phyloP scores from a whole-genome alignment of 2,888 invertebrate genomes.

The Syrphus vitripennis region DNA sequence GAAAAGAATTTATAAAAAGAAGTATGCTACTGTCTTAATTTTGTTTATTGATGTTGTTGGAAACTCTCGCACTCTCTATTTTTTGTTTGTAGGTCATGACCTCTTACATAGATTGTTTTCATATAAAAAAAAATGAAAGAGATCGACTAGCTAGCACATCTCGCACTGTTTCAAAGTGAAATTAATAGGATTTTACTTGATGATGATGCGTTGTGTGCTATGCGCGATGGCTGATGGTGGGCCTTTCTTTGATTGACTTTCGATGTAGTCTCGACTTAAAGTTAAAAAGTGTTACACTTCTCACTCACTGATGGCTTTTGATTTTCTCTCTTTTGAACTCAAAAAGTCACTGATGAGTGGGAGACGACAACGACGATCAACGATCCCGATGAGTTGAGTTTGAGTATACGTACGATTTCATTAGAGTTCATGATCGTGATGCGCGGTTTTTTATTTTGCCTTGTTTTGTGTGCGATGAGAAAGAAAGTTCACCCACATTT shows the following conservation, averaged over 20 bases:
- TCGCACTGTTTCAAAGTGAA: slow-evolving; percentile 56
- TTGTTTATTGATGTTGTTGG: slow-evolving; percentile 4
- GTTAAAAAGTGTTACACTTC: slow-evolving; percentile 67
- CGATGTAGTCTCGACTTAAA: slow-evolving; percentile 38
- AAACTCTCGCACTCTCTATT: slow-evolving; percentile 62
- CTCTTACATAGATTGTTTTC: slow-evolving; percentile 74
- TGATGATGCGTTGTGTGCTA: not conserved
- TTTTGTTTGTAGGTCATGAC: slow-evolving; percentile 80
- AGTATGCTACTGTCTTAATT: slow-evolving; percentile 51
- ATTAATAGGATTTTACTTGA: slow-evolving; percentile 57
- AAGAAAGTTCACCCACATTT: slow-evolving; percentile 79
- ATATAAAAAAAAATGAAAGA: slow-evolving; percentile 24
- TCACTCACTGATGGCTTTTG: slow-evolving; percentile 30
- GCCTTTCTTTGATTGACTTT: slow-evolving; percentile 65
- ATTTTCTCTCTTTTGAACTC: slow-evolving; percentile 58
- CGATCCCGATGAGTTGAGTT: slow-evolving; percentile 5
- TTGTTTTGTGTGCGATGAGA: slow-evolving; percentile 71
- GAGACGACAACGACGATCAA: slow-evolving; percentile 33
- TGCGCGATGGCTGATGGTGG: not conserved
- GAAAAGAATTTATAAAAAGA: slow-evolving; percentile 30
- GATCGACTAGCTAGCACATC: slow-evolving; percentile 28
- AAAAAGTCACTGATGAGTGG: slow-evolving; percentile 45
- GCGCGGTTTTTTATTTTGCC: slow-evolving; percentile 34
- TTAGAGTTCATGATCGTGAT: slow-evolving; percentile 70
- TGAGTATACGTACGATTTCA: slow-evolving; percentile 61